Percentiles rank a stretch among this genome's conserved stretches.
Evolutionary conservation across 2,113 vertebrate genomes (phyloP).

Genomic region (Candoia aspera): DNA sequence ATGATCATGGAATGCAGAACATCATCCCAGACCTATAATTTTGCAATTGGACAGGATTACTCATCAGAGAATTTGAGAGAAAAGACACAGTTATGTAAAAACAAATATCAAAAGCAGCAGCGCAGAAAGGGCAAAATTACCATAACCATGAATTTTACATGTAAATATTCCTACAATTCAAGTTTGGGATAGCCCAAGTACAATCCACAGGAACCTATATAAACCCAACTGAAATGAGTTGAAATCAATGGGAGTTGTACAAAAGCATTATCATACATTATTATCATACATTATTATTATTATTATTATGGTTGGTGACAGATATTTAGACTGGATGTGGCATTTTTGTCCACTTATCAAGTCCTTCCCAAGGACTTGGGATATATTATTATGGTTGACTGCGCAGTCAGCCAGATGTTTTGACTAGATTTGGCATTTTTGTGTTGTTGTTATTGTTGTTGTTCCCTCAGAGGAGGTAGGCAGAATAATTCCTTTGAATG

Average conservation of each 20-base stretch:
- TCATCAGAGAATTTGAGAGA: background rate
- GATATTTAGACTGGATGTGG: no score
- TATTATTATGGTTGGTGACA: no score
- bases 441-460: background rate
- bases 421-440: no score
- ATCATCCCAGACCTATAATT: background rate
- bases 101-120: background rate
- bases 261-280: background rate
- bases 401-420: no score
- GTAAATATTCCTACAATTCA: background rate
- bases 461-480: no score
- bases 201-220: background rate
- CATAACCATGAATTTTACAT: background rate
- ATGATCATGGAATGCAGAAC: background rate
- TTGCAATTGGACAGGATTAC: background rate
- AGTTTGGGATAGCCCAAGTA: background rate
- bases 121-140: background rate
- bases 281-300: background rate
- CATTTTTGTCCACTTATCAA: no score
- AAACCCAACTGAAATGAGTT: background rate
- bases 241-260: background rate
- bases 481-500: conserved; percentile 7
- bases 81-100: background rate
- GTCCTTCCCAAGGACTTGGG: no score
- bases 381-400: no score